Base-by-base conservation (phyloP, 2,797 vertebrate genomes). In the Graptemys geographica region DNA sequence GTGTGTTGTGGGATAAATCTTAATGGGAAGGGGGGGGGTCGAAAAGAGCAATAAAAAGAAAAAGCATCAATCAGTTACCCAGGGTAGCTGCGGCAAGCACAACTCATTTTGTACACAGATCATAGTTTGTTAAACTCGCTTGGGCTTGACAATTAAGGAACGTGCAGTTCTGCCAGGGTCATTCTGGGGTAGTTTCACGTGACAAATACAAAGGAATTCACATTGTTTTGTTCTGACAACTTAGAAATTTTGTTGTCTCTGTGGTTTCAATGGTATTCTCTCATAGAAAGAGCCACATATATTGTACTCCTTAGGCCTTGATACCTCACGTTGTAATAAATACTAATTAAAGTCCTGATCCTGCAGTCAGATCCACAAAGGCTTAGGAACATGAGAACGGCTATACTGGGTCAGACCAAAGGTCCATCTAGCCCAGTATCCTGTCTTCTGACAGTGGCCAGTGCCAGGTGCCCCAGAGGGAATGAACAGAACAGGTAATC, bases 1-100 rank as follows among this genome's bases (percentile, higher is more conserved):
- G 94, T 98, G 97, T 98, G 97, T 98, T 97, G 87, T 81, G 37
- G 95, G 97, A 98, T 98, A 98, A 98, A 98, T 98, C 98, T 98
- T 98, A 91, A 90, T 55, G 92, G 90, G 96, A 87, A 84, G 72
- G 10, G 72, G 88, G 96, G 87, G 41, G 88, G 52, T 96, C 93
- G 95, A 95, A 96, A 96, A 97, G 94, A 97, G 92, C 95, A 96
- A 88, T 95, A 90, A 96, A 96, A 97, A 90, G 92, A 88, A 86
- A 91, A 95, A 90, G 79, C 89, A 97, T 96, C 95, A 94, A 90
- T 97, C 97, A 97, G 94, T 89, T 92, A 81, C 76, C 69, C 76
- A 94, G 84, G 87, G 89, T 27, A 27, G 94, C 55, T 90, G 93
- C 74, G 90, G 91, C 52, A 91, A 92, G 96, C 4, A 1, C 8